A percentile compares a stretch with the other conserved stretches of the same genome.
Conservation (phyloP, 2,113 vertebrate species). For the Zapornia atra region DNA sequence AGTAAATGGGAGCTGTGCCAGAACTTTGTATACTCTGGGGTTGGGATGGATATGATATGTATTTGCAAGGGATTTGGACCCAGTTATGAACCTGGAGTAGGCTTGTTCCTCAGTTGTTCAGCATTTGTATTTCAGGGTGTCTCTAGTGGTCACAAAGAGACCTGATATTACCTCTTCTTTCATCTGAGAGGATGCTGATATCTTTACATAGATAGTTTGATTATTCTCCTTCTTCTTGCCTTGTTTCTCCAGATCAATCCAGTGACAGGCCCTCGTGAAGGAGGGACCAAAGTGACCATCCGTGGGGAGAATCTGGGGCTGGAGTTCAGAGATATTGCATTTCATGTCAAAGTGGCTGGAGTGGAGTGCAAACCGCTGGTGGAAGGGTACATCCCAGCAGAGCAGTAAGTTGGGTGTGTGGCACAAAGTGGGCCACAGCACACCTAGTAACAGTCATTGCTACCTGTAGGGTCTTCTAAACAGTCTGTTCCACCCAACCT, state of each 20-base stretch:
- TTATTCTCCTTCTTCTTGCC: neutral
- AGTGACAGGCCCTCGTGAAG: constrained; percentile 90
- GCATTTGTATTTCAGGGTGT: neutral
- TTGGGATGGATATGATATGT: neutral
- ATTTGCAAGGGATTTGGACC: neutral
- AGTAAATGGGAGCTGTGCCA: neutral
- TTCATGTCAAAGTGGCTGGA: constrained; percentile 90
- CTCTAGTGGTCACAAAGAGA: neutral
- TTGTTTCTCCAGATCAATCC: constrained; percentile 86
- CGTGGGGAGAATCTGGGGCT: constrained; percentile 95
- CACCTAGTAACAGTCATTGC: neutral
- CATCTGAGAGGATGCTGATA: neutral
- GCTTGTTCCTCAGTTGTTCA: neutral
- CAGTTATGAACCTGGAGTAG: neutral
- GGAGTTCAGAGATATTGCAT: constrained; percentile 92
- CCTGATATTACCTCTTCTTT: neutral
- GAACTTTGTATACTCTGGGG: neutral
- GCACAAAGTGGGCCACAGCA: neutral
- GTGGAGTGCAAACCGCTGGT: constrained; percentile 91
- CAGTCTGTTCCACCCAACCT: fast-evolving
- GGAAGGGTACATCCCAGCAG: constrained; percentile 95
- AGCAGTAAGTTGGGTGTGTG: constrained; percentile 87
- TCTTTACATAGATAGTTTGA: neutral
- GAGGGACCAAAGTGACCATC: constrained; percentile 95
- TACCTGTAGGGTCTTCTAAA: neutral